Evolutionary conservation across 2,797 vertebrate genomes (phyloP).

Genomic region (Cossypha polioptera): DNA sequence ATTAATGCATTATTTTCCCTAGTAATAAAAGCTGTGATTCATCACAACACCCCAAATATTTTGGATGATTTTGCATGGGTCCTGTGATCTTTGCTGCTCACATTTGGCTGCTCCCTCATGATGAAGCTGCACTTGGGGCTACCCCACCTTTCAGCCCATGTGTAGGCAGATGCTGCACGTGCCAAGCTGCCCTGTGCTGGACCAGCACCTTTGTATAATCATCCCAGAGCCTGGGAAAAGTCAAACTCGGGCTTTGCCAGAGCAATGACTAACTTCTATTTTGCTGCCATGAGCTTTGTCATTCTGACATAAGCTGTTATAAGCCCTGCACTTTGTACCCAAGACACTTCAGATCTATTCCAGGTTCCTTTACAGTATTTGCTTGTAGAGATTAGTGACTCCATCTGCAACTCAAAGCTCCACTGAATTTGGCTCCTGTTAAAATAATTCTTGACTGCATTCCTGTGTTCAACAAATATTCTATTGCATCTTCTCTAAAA

Average conservation of each 20-base stretch:
- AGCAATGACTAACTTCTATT: neutral
- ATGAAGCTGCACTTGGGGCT: neutral
- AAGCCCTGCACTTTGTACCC: neutral
- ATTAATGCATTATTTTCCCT: neutral
- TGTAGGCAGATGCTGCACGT: rapidly evolving
- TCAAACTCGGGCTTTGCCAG: neutral
- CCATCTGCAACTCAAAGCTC: neutral
- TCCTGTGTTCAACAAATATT: neutral
- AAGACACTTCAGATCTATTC: neutral
- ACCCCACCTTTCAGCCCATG: rapidly evolving
- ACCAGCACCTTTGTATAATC: neutral
- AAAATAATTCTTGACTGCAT: neutral
- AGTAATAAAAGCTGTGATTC: neutral
- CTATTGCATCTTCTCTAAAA: neutral
- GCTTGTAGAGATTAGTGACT: neutral
- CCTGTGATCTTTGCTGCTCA: neutral
- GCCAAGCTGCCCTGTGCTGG: neutral
- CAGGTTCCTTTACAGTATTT: neutral
- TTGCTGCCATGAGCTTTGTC: neutral
- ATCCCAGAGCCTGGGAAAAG: neutral
- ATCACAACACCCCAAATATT: neutral
- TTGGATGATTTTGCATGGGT: neutral
- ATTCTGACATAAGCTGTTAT: neutral
- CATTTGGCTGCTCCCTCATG: neutral
- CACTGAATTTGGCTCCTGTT: neutral